phyloP scores from a whole-genome alignment of 2,888 invertebrate species.

The Cephus rjabovi region DNA sequence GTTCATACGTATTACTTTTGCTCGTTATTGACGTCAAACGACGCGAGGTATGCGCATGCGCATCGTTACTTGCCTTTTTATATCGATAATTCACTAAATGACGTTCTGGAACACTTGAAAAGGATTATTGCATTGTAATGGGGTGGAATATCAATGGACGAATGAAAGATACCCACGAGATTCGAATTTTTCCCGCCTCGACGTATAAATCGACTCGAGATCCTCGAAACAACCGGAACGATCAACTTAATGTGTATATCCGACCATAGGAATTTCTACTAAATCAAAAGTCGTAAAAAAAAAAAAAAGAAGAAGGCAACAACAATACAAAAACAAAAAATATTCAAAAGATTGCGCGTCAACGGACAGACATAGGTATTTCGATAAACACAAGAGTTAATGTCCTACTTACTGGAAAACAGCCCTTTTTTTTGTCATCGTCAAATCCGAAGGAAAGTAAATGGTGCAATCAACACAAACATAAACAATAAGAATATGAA shows the following conservation, averaged over 20 bases:
- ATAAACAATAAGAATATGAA: slow-evolving; percentile 80
- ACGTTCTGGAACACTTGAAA: slow-evolving; percentile 48
- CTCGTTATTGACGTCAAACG: background rate
- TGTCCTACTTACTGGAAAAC: slow-evolving; percentile 79
- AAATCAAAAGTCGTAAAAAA: background rate
- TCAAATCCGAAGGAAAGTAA: slow-evolving; percentile 75
- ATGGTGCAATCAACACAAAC: slow-evolving; percentile 71
- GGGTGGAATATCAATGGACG: background rate
- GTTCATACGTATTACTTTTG: background rate
- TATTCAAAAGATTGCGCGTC: background rate
- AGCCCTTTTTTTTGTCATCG: slow-evolving; percentile 71
- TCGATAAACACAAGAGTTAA: slow-evolving; percentile 48
- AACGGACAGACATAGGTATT: background rate
- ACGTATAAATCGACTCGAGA: background rate
- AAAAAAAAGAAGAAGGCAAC: background rate
- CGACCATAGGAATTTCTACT: background rate
- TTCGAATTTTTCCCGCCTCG: background rate
- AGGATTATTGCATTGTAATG: slow-evolving; percentile 25
- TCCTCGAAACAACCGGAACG: background rate
- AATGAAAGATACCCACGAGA: background rate
- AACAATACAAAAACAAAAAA: background rate
- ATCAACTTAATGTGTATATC: background rate
- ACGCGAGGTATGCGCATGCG: background rate
- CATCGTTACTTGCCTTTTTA: background rate
- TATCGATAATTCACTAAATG: background rate